phyloP scores from a whole-genome alignment of 2,888 invertebrate genomes.

The Boloria selene region DNA sequence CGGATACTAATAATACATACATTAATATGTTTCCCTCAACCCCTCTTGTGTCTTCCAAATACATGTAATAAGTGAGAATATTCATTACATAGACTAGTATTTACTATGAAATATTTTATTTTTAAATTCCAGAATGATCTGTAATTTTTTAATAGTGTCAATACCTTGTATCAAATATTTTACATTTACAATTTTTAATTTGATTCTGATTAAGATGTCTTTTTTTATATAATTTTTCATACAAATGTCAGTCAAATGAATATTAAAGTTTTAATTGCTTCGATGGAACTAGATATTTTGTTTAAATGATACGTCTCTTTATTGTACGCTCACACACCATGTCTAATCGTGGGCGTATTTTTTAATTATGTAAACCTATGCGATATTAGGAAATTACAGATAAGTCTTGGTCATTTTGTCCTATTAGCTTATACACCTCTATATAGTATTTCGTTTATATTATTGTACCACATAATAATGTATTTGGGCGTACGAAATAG shows the following conservation, averaged over 20 bases:
- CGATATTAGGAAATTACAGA: constrained; percentile 13
- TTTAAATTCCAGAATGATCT: constrained; percentile 10
- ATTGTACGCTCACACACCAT: too few species aligned
- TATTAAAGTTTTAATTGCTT: too few species aligned
- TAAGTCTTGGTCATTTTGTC: background rate
- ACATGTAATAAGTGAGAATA: background rate
- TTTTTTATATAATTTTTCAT: too few species aligned
- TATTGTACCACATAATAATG: too few species aligned
- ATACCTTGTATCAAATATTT: too few species aligned
- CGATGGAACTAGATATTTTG: too few species aligned
- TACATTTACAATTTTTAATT: too few species aligned
- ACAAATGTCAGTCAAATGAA: too few species aligned
- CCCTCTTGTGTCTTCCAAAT: constrained; percentile 18
- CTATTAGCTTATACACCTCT: background rate
- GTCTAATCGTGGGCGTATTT: too few species aligned
- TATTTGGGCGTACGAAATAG: background rate
- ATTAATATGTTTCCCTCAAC: background rate
- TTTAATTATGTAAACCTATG: background rate
- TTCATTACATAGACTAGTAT: background rate
- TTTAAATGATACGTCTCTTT: too few species aligned
- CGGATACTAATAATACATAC: constrained; percentile 2
- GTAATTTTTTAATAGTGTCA: constrained; percentile 7
- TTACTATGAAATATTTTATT: background rate
- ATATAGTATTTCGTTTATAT: background rate
- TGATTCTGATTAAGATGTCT: too few species aligned